phyloP scores from a whole-genome alignment of 2,797 vertebrate species.

The Prionace glauca region DNA sequence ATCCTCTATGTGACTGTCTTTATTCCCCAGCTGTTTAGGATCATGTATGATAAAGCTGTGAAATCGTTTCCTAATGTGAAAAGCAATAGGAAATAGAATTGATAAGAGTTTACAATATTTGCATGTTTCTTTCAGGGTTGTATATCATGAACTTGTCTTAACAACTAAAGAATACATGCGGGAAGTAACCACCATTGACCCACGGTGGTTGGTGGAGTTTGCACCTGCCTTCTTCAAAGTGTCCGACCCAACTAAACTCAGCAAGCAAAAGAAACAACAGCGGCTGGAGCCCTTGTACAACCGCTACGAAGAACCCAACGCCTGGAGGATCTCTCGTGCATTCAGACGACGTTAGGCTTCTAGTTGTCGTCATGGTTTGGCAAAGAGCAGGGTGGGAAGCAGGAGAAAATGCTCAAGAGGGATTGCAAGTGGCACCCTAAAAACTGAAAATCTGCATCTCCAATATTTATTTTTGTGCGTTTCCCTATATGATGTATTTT shows the following conservation, averaged over 20 bases:
- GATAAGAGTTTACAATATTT: neutral
- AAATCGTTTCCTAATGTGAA: neutral
- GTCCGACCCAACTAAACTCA: slow-evolving; percentile 92
- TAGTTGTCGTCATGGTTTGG: too few species aligned
- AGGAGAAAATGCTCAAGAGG: neutral
- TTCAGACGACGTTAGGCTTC: slow-evolving; percentile 77
- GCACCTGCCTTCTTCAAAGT: slow-evolving; percentile 97
- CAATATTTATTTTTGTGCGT: neutral
- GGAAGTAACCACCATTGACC: slow-evolving; percentile 95
- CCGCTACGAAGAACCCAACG: slow-evolving; percentile 94
- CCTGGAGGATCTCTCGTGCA: slow-evolving; percentile 92
- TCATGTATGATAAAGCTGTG: neutral
- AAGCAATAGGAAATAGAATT: neutral
- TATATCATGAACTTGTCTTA: slow-evolving; percentile 92
- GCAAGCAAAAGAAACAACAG: slow-evolving; percentile 98
- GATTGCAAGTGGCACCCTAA: neutral
- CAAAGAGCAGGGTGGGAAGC: neutral
- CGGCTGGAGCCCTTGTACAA: slow-evolving; percentile 92
- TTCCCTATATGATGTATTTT: too few species aligned
- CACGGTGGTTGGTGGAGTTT: slow-evolving; percentile 95
- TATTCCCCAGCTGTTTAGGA: neutral
- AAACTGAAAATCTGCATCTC: neutral
- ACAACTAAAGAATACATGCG: slow-evolving; percentile 99
- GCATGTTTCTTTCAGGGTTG: slow-evolving; percentile 68
- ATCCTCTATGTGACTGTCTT: neutral